Percentiles rank a stretch among this genome's conserved stretches.
Evolutionary conservation across 2,797 vertebrate species (phyloP).

Genomic region (Paratrypauchen microcephalus): DNA sequence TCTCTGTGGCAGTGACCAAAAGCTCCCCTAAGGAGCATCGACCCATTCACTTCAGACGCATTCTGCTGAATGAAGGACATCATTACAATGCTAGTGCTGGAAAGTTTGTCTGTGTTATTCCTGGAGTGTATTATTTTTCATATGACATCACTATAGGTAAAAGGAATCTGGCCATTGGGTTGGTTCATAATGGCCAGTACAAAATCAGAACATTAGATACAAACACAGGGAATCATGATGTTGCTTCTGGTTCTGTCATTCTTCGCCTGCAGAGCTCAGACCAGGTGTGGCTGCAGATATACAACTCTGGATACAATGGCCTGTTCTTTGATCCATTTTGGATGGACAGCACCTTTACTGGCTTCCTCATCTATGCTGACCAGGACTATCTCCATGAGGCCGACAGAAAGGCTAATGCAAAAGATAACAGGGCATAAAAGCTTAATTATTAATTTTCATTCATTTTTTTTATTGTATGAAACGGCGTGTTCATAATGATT

Average conservation of each 20-base stretch:
- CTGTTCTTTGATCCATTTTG: conserved; percentile 97
- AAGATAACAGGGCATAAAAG: conserved; percentile 43
- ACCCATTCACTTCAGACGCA: conserved; percentile 93
- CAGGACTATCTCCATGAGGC: conserved; percentile 80
- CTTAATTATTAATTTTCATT: background rate
- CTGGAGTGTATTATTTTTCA: conserved; percentile 94
- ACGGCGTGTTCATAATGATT: too few species aligned
- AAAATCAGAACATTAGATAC: conserved; percentile 95
- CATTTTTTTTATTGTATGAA: background rate
- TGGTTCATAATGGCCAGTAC: conserved; percentile 96
- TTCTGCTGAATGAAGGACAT: conserved; percentile 92
- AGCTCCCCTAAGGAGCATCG: conserved; percentile 91
- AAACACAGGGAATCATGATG: conserved; percentile 94
- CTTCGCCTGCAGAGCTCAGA: conserved; percentile 85
- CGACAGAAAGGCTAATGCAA: conserved; percentile 66
- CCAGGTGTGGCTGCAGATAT: conserved; percentile 98
- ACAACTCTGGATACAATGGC: conserved; percentile 95
- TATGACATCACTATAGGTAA: conserved; percentile 96
- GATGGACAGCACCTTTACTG: conserved; percentile 97
- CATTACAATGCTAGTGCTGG: conserved; percentile 91
- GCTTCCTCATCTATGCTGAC: conserved; percentile 93
- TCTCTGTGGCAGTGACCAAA: conserved; percentile 92
- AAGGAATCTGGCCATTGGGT: conserved; percentile 94
- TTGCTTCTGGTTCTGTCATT: conserved; percentile 93
- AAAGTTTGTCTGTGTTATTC: conserved; percentile 90